Evolutionary conservation across 2,113 vertebrate genomes (phyloP), one percentile per base, ranked within the genome.

Genomic region (Podocnemis expansa): DNA sequence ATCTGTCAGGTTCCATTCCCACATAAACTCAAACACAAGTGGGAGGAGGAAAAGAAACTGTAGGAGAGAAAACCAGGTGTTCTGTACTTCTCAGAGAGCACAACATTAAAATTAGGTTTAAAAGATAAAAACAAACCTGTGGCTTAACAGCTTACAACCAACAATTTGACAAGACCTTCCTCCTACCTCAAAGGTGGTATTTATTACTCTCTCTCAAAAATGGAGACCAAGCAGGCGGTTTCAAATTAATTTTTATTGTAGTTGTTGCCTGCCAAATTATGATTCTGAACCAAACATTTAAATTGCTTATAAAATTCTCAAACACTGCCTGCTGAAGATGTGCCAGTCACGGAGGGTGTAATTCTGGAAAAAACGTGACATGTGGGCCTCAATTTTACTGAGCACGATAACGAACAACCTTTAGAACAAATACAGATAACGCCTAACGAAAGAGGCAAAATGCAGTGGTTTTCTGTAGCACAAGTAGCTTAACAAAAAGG

Each of bases 291-390:
- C 25, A 70, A 85, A 21, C 52, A 31, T 60, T 70, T 87, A 16
- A 47, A 47, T n/a, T 73, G 47, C 85, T 31, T 38, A 79, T n/a
- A n/a, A 73, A 70, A 19, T 63, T 75, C 78, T 63, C 70, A 22
- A 38, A 31, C 43, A 34, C 84, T 24, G 60, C 27, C 63, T 84
- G 31, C 52, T 56, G 70, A 49, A 5, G 56, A 29, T 11, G n/a
- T 0, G 1, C 4, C 6, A 2, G 12, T 27, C 24, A 78, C 0
- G 12, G 31, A 47, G 7, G 45, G 24, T 29, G 27, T n/a, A 29
- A 31, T 24, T 54, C 25, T 12, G n/a, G 12, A n/a, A 29, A 51
- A 29, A 45, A 22, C 8, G n/a, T 5, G 5, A 13, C 19, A 14
- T 27, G 21, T 0, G 14, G 51, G n/a, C 78, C 4, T 10, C 54